A percentile compares a stretch with the other conserved stretches of the same genome.
These are phyloP conservation scores for Pionites leucogaster DNA, from an alignment of 2,113 vertebrate genomes.

Conservation along the genomic window DNA sequence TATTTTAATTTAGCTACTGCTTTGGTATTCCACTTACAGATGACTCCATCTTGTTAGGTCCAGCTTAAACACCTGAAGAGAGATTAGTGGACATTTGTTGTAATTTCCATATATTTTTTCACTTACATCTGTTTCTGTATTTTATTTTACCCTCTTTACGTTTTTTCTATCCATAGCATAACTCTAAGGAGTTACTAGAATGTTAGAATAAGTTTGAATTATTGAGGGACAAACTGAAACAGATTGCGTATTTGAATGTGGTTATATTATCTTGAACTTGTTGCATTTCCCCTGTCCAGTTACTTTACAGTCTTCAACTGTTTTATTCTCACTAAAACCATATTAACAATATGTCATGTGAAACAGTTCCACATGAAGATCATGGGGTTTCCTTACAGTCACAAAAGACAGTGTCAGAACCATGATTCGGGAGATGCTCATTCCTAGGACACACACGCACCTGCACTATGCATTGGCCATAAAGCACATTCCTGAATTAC, in stretches of 20 bases:
- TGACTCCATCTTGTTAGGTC: not conserved
- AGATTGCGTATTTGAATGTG: not conserved
- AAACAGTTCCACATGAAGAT: not conserved
- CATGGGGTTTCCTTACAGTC: not conserved
- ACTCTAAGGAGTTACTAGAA: not conserved
- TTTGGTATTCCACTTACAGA: not conserved
- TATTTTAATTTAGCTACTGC: no score
- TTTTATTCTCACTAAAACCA: not conserved
- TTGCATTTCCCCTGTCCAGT: not conserved
- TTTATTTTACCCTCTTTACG: not conserved
- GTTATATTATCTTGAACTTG: not conserved
- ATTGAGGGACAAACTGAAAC: not conserved
- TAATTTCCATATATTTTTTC: not conserved
- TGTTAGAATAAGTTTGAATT: not conserved
- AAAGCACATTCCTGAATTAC: not conserved
- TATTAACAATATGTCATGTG: not conserved
- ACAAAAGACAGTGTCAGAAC: not conserved
- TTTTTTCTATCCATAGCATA: not conserved
- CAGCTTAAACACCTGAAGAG: not conserved
- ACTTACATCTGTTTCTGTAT: not conserved
- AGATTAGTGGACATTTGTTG: not conserved
- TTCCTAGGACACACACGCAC: not conserved
- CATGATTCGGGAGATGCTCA: not conserved
- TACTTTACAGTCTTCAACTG: not conserved
- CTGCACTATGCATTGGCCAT: fast-evolving